Evolutionary conservation across 1,140 invertebrate genomes (phyloP), one percentile per base, ranked within the genome.

Genomic region (Procambarus clarkii): DNA sequence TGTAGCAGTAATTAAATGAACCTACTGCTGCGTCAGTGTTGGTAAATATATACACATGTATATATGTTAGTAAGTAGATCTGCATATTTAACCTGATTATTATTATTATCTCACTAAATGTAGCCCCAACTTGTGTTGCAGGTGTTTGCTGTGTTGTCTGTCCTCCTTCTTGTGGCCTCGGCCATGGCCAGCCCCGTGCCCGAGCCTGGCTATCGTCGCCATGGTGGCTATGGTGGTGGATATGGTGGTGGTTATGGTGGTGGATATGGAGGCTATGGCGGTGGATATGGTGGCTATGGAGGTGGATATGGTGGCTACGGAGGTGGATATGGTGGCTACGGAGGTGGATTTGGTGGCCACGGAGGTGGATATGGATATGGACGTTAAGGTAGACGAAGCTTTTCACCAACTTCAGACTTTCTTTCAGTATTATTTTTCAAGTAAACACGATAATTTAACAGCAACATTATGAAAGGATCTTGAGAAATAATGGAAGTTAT

Each of bases 61-160:
- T 69, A 69, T 69, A 34, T 3, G 21, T 69, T n/a, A 69, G 13
- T 69, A n/a, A 18, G 2, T 18, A 18, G 13, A n/a, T 69, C 4
- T 9, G 8, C 13, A 54, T 54, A 9, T 9, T 54, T 54, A 54
- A 9, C 13, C 8, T 54, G 8, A 54, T 54, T 54, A 54, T 54
- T 54, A 54, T 54, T 54, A 54, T 54, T 21, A 64, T 21, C 18
- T 18, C 18, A 18, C 4, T 15, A 18, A 34, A 34, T 34, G 11
- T 21, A 8, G 4, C 7, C 34, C 34, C 34, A 34, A 34, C 3
- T 34, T 74, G n/a, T 74, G 69, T 71, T 85, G 13, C 64, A 85
- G 83, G 60, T 85, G 44, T 24, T 85, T 5, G 83, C 69, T 71
- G 83, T 85, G 69, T 71, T 85, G 21, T 71, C 60, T n/a, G 45